Conservation (phyloP, 2,888 invertebrate genomes). For the Orchestes rusci region DNA sequence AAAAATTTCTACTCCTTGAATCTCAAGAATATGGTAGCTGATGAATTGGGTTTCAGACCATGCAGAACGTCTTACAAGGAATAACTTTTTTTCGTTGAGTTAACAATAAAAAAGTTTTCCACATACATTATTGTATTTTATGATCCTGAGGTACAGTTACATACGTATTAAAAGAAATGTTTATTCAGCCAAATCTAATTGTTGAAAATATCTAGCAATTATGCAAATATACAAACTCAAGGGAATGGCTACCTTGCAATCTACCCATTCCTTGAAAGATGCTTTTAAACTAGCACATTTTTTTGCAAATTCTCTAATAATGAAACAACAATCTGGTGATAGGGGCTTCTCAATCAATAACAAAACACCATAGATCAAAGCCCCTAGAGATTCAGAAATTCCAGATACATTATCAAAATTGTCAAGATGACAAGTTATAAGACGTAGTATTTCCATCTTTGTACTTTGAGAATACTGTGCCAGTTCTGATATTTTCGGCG, state of each 20-base stretch:
- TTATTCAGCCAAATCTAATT: slow-evolving; percentile 68
- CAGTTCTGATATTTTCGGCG: slow-evolving; percentile 33
- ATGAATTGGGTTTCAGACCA: no score
- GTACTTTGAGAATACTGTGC: slow-evolving; percentile 29
- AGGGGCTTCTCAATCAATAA: slow-evolving; percentile 54
- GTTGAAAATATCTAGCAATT: slow-evolving; percentile 66
- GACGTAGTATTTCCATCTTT: slow-evolving; percentile 34
- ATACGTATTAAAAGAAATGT: no score
- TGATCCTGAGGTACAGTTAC: no score
- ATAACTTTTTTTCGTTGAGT: no score
- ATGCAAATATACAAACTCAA: slow-evolving; percentile 70
- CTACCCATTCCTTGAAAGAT: slow-evolving; percentile 36
- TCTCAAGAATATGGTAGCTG: no score
- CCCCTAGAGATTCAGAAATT: slow-evolving; percentile 47
- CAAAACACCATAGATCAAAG: slow-evolving; percentile 58
- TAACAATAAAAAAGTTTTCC: no score
- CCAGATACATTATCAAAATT: slow-evolving; percentile 31
- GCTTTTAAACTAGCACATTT: slow-evolving; percentile 44
- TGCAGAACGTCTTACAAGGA: no score
- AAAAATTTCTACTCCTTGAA: no score
- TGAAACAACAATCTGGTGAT: slow-evolving; percentile 52
- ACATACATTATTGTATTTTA: no score
- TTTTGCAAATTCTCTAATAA: slow-evolving; percentile 52
- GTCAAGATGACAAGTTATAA: slow-evolving; percentile 30
- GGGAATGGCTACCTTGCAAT: slow-evolving; percentile 45